These are phyloP conservation scores for Drepana falcataria DNA, from an alignment of 2,888 invertebrate species.

Conservation along the genomic window DNA sequence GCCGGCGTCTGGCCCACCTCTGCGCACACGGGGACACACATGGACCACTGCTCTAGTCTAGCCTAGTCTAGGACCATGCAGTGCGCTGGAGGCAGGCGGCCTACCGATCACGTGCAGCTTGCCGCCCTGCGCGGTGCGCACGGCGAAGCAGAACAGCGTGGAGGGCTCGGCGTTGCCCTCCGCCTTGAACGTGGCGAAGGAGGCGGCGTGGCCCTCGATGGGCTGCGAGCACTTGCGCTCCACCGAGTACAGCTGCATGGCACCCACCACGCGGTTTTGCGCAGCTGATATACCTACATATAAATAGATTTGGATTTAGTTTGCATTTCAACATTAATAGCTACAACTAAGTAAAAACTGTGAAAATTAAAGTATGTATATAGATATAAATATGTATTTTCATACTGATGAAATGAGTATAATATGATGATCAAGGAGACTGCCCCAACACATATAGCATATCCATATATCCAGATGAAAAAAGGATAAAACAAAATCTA, in stretches of 20 bases:
- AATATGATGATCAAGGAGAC: no score
- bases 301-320: no score
- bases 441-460: no score
- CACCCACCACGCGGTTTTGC: conserved; percentile 98
- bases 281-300: conserved; percentile 86
- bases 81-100: conserved; percentile 9
- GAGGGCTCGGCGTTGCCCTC: conserved; percentile 95
- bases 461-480: no score
- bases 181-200: conserved; percentile 96
- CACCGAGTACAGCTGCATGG: conserved; percentile 99
- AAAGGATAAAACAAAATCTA: no score
- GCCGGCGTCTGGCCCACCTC: conserved; percentile 95
- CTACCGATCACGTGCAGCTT: conserved; percentile 95
- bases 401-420: no score
- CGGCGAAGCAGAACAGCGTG: conserved; percentile 98
- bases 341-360: no score
- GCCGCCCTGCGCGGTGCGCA: conserved; percentile 93
- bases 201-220: conserved; percentile 98
- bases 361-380: no score
- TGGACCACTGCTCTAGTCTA: no score
- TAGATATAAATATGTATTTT: no score
- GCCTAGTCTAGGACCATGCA: neutral
- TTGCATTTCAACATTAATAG: no score
- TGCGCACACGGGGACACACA: conserved; percentile 34
- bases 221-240: conserved; percentile 99